Percentiles rank a stretch among this genome's conserved stretches.
These are phyloP conservation scores for Chymomyza fuscimana DNA, from an alignment of 2,888 invertebrate species.

Conservation along the genomic window DNA sequence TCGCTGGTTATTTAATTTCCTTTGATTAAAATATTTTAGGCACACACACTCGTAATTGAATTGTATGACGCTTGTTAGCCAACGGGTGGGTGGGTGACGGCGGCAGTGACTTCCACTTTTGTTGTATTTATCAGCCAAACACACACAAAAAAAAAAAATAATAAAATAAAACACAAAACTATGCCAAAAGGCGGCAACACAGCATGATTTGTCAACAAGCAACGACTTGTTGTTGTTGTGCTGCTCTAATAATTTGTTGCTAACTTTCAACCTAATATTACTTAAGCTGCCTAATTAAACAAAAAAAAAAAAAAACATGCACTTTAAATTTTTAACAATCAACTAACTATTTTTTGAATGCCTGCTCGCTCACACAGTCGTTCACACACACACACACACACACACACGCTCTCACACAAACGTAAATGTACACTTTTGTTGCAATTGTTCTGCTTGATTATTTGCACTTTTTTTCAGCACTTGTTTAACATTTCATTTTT, in stretches of 20 bases:
- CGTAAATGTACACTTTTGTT: constrained; percentile 19
- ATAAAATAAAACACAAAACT: neutral
- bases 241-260: neutral
- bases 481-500: constrained; percentile 9
- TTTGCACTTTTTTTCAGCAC: constrained; percentile 16
- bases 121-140: constrained; percentile 2
- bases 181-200: neutral
- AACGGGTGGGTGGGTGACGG: constrained; percentile 24
- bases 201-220: neutral
- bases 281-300: neutral
- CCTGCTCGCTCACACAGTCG: neutral
- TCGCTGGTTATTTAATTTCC: constrained; percentile 64
- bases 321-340: neutral
- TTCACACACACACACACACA: neutral
- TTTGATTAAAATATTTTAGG: constrained; percentile 25
- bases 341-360: neutral
- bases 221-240: neutral
- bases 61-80: neutral
- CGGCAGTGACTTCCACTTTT: constrained; percentile 15
- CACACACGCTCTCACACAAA: neutral
- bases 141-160: neutral
- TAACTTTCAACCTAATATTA: neutral
- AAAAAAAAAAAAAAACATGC: neutral
- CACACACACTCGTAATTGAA: constrained; percentile 27
- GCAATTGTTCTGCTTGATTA: constrained; percentile 2